phyloP scores from a whole-genome alignment of 2,888 invertebrate genomes.

The Notodonta ziczac region DNA sequence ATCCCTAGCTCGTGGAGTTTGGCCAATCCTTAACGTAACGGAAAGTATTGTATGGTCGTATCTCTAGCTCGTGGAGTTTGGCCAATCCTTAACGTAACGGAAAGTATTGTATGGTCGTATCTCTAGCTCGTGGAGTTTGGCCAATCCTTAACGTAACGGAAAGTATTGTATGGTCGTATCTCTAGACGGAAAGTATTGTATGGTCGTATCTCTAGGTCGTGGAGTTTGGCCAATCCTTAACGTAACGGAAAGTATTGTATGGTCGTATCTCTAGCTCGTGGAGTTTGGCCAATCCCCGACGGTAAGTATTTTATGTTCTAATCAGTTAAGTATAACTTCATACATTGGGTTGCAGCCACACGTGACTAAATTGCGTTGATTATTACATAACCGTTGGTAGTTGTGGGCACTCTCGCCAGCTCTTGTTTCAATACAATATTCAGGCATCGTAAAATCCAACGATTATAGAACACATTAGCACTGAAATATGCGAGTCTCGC shows the following conservation, averaged over 20 bases:
- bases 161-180: neutral
- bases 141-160: too few relatives aligned
- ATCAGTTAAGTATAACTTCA: neutral
- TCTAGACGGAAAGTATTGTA: too few relatives aligned
- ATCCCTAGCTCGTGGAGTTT: too few relatives aligned
- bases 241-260: neutral
- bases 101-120: neutral
- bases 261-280: too few relatives aligned
- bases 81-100: too few relatives aligned
- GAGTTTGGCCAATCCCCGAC: too few relatives aligned
- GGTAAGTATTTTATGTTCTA: neutral
- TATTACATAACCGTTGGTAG: neutral
- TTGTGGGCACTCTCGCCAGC: neutral
- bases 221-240: too few relatives aligned
- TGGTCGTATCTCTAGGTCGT: neutral
- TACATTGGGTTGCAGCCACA: neutral
- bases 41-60: neutral
- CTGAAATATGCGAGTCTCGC: conserved; percentile 19
- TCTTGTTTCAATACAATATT: conserved; percentile 23
- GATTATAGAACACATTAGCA: conserved; percentile 21
- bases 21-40: too few relatives aligned
- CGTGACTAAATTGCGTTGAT: neutral
- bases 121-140: too few relatives aligned
- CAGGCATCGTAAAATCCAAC: conserved; percentile 22
- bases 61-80: too few relatives aligned